Evolutionary conservation across 2,888 invertebrate species (phyloP), one percentile per base, ranked within the genome.

Genomic region (Drosophila melanosoma): DNA sequence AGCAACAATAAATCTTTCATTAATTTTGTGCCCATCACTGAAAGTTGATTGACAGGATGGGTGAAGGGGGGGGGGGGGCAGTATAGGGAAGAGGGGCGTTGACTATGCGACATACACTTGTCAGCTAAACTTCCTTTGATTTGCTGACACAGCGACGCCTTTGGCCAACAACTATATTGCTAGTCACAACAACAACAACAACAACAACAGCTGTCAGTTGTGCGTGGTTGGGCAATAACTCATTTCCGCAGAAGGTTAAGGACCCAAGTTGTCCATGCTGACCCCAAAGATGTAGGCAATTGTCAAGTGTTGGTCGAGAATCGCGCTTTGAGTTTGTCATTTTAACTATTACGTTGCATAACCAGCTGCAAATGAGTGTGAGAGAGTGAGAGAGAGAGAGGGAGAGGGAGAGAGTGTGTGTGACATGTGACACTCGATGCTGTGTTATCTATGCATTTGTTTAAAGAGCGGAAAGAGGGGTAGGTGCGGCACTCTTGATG

Each of bases 261-360:
- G 58, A 64, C 54, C 66, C 66, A 63, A 71, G 52, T 74, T 75
- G 49, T 23, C 67, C 60, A 49, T 38, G 40, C 40, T 45, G 58
- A 42, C 61, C 61, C 49, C 26, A 38, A 62, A 79, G 72, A 72
- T 60, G 48, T 59, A 62, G 71, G 71, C 74, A 74, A 66, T 80
- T 78, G 78, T 76, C 71, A 74, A 75, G 73, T 82, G 69, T 56
- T 49, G 51, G 49, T 54, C 61, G 65, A 64, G 63, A 64, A 68
- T 69, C 76, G 79, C 78, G 73, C 51, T 67, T 74, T 71, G 51
- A 76, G 72, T 77, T 81, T 74, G 78, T 79, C 87, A 83, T 89
- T 88, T 83, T 88, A 89, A 90, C 88, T 88, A 90, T 81, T 65
- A 69, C 70, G 68, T 76, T 77, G 76, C 79, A 75, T 72, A 78